Evolutionary conservation across 2,113 vertebrate genomes (phyloP).

Genomic region (Chloropsis cyanopogon): DNA sequence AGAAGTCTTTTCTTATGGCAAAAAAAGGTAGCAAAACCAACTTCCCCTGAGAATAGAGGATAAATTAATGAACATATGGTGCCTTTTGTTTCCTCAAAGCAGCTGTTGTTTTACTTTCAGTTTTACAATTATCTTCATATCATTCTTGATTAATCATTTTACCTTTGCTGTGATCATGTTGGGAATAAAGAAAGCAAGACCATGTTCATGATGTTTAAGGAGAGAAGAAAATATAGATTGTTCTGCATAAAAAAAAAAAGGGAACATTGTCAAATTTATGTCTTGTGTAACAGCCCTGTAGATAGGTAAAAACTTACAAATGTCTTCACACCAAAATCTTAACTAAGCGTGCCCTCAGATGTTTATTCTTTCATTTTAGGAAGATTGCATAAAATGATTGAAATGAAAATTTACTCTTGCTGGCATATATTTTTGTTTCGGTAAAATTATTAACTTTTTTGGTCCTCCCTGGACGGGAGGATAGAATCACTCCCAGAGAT

Average conservation of each 20-base stretch:
- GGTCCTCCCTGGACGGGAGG: fast-evolving
- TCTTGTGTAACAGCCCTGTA: not conserved
- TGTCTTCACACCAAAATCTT: not conserved
- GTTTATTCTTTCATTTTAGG: not conserved
- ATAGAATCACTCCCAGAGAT: not conserved
- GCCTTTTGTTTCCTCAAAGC: not conserved
- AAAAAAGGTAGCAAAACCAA: not conserved
- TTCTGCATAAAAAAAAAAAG: not conserved
- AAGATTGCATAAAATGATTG: not conserved
- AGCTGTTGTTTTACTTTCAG: not conserved
- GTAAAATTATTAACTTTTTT: not conserved
- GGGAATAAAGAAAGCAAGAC: not conserved
- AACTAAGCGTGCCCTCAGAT: not conserved
- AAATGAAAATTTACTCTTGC: not conserved
- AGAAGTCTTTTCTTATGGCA: not conserved
- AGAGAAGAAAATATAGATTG: not conserved
- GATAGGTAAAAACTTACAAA: not conserved
- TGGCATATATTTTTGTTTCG: not conserved
- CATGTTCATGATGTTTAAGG: not conserved
- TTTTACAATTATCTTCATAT: not conserved
- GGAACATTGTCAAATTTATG: not conserved
- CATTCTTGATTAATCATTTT: not conserved
- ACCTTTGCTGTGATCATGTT: not conserved
- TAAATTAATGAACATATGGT: not conserved
- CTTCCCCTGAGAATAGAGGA: not conserved